A percentile compares a stretch with the other conserved stretches of the same genome.
These are phyloP conservation scores for Parauchenoglanis punctatus DNA, from an alignment of 2,797 vertebrate genomes.

Conservation along the genomic window DNA sequence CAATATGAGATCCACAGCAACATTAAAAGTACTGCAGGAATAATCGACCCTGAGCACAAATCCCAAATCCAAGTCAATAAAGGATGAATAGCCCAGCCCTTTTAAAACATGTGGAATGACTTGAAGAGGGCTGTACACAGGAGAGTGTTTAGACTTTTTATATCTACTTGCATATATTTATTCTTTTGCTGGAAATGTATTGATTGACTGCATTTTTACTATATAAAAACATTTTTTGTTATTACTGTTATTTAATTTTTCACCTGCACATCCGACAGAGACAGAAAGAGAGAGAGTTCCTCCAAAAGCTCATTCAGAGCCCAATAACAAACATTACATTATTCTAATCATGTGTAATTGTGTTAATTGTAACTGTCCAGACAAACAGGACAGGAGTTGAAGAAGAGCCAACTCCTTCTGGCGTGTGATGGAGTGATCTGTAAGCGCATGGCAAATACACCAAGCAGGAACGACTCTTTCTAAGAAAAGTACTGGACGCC, in stretches of 20 bases:
- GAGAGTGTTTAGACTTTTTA: background rate
- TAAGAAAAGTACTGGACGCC: background rate
- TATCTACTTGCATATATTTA: background rate
- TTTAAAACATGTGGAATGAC: background rate
- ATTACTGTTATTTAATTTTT: background rate
- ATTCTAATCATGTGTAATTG: background rate
- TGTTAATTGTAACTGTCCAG: background rate
- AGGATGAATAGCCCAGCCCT: background rate
- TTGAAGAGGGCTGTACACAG: background rate
- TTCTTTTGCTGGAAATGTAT: background rate
- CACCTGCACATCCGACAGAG: background rate
- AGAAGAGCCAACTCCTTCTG: background rate
- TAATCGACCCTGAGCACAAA: background rate
- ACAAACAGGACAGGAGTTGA: background rate
- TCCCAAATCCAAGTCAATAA: too few species aligned
- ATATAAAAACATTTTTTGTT: background rate
- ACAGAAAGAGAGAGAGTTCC: background rate
- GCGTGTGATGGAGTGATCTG: background rate
- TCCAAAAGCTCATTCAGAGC: background rate
- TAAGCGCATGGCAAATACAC: background rate
- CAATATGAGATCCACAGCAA: background rate
- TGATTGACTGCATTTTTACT: background rate
- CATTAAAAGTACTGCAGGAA: background rate
- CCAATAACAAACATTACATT: background rate
- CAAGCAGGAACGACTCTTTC: constrained; percentile 1